phyloP scores from a whole-genome alignment of 2,113 vertebrate genomes.

The Mixornis gularis region DNA sequence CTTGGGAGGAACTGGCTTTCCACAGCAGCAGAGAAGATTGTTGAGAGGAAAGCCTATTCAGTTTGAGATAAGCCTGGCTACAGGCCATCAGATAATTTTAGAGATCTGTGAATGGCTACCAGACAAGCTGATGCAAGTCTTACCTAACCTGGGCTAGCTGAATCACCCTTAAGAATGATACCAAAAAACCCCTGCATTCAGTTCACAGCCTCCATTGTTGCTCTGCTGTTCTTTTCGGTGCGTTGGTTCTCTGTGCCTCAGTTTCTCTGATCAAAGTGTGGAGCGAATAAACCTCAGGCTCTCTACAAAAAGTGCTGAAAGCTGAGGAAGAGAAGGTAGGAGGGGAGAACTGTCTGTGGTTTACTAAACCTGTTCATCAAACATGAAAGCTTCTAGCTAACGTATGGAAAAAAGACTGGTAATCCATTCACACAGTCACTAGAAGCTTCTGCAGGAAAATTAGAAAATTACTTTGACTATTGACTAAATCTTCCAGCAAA shows the following conservation, averaged over 20 bases:
- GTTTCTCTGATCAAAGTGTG: rapidly evolving
- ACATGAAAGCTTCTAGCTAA: background rate
- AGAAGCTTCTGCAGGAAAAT: background rate
- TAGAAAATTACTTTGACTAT: background rate
- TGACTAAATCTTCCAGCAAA: background rate
- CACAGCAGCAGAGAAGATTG: background rate
- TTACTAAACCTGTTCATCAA: background rate
- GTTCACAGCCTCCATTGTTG: background rate
- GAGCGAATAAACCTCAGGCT: background rate
- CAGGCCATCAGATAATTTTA: background rate
- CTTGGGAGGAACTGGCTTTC: background rate
- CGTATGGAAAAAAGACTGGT: background rate
- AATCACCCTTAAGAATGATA: background rate
- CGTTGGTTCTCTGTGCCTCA: background rate
- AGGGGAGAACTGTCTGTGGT: background rate
- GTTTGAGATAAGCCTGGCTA: background rate
- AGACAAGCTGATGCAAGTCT: background rate
- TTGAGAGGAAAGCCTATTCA: background rate
- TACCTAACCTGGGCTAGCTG: background rate
- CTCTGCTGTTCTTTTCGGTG: background rate
- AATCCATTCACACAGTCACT: background rate
- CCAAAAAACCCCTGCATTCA: rapidly evolving
- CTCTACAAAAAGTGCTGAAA: background rate
- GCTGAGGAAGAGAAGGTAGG: rapidly evolving
- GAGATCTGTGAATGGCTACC: background rate